Percentiles rank a stretch among this genome's conserved stretches.
Evolutionary conservation across 1,140 invertebrate species (phyloP).

Genomic region (Macrotrachela quadricornifera): DNA sequence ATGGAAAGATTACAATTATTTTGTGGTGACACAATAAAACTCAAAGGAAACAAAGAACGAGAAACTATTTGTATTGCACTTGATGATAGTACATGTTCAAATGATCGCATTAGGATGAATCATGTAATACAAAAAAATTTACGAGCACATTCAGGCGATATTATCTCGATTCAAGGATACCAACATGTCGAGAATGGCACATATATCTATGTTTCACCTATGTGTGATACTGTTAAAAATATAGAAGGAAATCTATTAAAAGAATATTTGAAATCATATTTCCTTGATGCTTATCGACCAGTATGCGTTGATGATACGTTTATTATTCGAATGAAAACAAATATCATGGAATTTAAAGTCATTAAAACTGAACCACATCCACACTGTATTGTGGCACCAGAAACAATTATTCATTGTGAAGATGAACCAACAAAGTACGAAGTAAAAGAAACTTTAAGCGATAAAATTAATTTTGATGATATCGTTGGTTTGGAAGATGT

Average conservation of each 20-base stretch:
- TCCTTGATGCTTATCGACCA: slow-evolving; percentile 94
- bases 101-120: slow-evolving; percentile 98
- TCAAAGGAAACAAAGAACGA: slow-evolving; percentile 89
- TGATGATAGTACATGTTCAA: slow-evolving; percentile 75
- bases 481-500: slow-evolving; percentile 97
- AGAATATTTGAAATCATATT: slow-evolving; percentile 95
- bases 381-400: slow-evolving; percentile 98
- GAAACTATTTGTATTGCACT: slow-evolving; percentile 96
- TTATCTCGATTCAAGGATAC: slow-evolving; percentile 57
- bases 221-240: slow-evolving; percentile 95
- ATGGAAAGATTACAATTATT: slow-evolving; percentile 97
- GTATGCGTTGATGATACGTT: slow-evolving; percentile 95
- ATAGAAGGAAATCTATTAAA: slow-evolving; percentile 89
- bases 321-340: slow-evolving; percentile 86
- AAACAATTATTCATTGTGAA: slow-evolving; percentile 95
- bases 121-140: slow-evolving; percentile 89
- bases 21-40: slow-evolving; percentile 78
- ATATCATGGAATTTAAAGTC: slow-evolving; percentile 97
- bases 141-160: slow-evolving; percentile 78
- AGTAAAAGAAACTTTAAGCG: slow-evolving; percentile 89
- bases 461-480: slow-evolving; percentile 96
- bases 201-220: slow-evolving; percentile 86
- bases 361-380: slow-evolving; percentile 81
- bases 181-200: slow-evolving; percentile 96
- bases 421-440: slow-evolving; percentile 95